Conservation (phyloP, 2,797 vertebrate genomes). For the Chiroxiphia lanceolata region DNA sequence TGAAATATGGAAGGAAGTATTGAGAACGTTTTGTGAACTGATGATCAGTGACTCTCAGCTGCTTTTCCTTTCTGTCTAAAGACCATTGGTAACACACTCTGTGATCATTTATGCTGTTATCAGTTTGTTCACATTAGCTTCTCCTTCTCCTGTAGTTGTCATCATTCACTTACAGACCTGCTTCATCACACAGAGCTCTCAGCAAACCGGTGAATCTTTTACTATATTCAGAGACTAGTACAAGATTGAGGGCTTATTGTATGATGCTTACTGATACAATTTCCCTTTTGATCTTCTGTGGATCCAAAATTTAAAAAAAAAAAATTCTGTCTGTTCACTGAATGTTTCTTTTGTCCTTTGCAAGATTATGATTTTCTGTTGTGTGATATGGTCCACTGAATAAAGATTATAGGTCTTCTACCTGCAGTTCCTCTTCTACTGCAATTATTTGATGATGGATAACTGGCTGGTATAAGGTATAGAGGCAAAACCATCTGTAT, state of each 20-base stretch:
- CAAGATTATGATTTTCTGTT: neutral
- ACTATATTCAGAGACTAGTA: neutral
- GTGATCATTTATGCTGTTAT: neutral
- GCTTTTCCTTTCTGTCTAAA: neutral
- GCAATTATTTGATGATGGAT: neutral
- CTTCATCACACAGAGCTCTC: neutral
- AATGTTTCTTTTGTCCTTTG: neutral
- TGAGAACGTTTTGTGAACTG: neutral
- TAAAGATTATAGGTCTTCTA: neutral
- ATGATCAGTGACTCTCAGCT: neutral
- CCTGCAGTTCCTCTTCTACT: neutral
- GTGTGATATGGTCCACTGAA: neutral
- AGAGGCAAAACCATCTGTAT: neutral
- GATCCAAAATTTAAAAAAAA: neutral
- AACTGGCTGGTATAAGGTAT: neutral
- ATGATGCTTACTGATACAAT: neutral
- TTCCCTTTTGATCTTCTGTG: neutral
- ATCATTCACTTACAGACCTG: neutral
- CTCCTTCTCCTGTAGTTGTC: neutral
- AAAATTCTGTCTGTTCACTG: neutral
- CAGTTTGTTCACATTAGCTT: neutral
- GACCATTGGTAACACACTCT: neutral
- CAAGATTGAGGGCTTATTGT: neutral
- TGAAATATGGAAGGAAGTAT: neutral
- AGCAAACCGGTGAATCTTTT: neutral